Conservation (phyloP, 2,888 invertebrate species). For the Xestia xanthographa region DNA sequence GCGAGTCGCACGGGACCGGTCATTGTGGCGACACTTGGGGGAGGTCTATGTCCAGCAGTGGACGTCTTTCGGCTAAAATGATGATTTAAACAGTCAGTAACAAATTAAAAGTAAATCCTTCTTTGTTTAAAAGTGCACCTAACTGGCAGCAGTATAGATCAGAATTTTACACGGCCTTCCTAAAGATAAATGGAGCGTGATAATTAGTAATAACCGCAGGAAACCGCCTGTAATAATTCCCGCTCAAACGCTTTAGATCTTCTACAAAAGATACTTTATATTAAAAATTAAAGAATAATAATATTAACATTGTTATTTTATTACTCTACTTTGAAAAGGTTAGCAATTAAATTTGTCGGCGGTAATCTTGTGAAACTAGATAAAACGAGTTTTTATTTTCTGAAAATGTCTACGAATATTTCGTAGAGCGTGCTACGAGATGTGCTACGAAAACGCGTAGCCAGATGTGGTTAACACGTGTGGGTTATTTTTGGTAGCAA, state of each 20-base stretch:
- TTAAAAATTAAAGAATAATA: slow-evolving; percentile 38
- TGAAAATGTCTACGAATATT: slow-evolving; percentile 8
- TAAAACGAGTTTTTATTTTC: too few relatives aligned
- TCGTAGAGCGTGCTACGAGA: slow-evolving; percentile 37
- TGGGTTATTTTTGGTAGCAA: neutral
- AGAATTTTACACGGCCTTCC: slow-evolving; percentile 50
- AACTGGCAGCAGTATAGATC: slow-evolving; percentile 35
- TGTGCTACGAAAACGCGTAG: slow-evolving; percentile 41
- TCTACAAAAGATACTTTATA: slow-evolving; percentile 19
- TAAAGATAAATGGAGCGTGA: slow-evolving; percentile 55
- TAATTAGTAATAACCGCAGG: slow-evolving; percentile 53
- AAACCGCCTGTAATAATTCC: slow-evolving; percentile 55
- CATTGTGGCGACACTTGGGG: too few relatives aligned
- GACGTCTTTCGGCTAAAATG: too few relatives aligned
- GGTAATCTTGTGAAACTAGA: neutral
- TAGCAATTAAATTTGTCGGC: neutral
- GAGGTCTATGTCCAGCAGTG: too few relatives aligned
- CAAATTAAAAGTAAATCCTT: too few relatives aligned
- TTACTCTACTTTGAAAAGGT: slow-evolving; percentile 34
- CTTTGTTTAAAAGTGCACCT: neutral
- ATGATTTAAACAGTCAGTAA: neutral
- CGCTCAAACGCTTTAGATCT: slow-evolving; percentile 37
- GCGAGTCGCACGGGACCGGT: too few relatives aligned
- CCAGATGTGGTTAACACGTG: neutral
- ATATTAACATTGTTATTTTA: slow-evolving; percentile 16